Base-by-base conservation (phyloP, 2,113 vertebrate species). In the Cranoglanis bouderius region DNA sequence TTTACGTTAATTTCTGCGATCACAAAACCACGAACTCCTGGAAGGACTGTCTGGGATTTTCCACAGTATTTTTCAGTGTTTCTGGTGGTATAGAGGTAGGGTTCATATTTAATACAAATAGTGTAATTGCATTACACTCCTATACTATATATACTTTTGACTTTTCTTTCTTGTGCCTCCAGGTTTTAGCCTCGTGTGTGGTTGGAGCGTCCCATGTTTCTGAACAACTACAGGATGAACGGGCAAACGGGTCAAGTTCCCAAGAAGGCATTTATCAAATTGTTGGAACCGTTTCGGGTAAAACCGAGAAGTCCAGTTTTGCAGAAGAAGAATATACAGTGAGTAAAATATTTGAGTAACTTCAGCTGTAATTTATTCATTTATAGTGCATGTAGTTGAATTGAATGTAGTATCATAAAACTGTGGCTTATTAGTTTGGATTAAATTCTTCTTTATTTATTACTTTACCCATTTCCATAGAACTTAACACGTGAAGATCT, bases 231-330 rank as follows among this genome's bases (percentile, higher is more conserved):
- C 94, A 94, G 4, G 89, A 91, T 6, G 95, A 96, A 1, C 92
- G 93, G 3, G 94, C 94, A 2, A 93, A 93, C 4, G 92, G 93
- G 4, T 0, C 2, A 40, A 92, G 57, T 84, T 8, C 29, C 24
- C 43, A 86, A 38, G 93, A 92, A 61, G 93, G 89, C 59, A 84
- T 90, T 0, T 97, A 97, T 57, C 93, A 96, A 87, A 77, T 99
- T 0, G 97, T 98, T 82, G 98, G 98, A 65, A 98, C 97, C 0
- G 91, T 97, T 43, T 94, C 94, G 46, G 85, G 77, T 19, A 78
- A 85, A 6, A 81, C 89, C 0, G 81, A 88, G 29, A 90, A 51
- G 78, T 91, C 91, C 0, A 3, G 19, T 26, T 95, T 95, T 87
- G 95, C 96, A 2, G 35, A 92, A 63, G 97, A 98, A 92, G 91